A percentile compares a stretch with the other conserved stretches of the same genome.
phyloP scores from a whole-genome alignment of 2,888 invertebrate species.

The Brachyopa scutellaris region DNA sequence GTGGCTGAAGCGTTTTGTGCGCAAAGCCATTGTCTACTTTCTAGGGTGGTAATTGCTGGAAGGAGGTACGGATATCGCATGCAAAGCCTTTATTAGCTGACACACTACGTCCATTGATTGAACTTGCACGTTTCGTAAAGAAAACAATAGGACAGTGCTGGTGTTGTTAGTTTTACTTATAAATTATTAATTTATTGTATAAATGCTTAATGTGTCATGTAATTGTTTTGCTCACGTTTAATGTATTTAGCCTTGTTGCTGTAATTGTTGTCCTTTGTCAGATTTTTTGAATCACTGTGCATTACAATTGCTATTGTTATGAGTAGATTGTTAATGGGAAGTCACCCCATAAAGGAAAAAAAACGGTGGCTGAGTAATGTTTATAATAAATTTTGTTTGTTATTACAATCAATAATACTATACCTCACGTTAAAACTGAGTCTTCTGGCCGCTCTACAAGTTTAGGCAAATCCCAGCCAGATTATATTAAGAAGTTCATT shows the following conservation, averaged over 20 bases:
- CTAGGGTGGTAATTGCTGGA: conserved; percentile 37
- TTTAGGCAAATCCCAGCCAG: no score
- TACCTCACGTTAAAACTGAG: no score
- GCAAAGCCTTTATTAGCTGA: conserved; percentile 18
- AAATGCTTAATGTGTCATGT: conserved; percentile 21
- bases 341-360: no score
- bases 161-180: conserved; percentile 16
- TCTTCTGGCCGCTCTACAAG: no score
- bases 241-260: conserved; percentile 1
- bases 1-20: not conserved
- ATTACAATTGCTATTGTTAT: no score
- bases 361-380: no score
- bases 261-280: conserved; percentile 22
- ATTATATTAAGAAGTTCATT: no score
- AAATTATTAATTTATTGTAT: not conserved
- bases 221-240: not conserved
- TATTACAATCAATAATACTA: no score
- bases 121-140: conserved; percentile 13
- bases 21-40: conserved; percentile 11
- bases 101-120: not conserved
- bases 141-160: conserved; percentile 9
- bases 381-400: no score
- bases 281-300: no score
- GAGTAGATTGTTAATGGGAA: no score
- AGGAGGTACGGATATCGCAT: conserved; percentile 26